Conservation (phyloP, 2,888 invertebrate genomes). For the Pyralis farinalis region DNA sequence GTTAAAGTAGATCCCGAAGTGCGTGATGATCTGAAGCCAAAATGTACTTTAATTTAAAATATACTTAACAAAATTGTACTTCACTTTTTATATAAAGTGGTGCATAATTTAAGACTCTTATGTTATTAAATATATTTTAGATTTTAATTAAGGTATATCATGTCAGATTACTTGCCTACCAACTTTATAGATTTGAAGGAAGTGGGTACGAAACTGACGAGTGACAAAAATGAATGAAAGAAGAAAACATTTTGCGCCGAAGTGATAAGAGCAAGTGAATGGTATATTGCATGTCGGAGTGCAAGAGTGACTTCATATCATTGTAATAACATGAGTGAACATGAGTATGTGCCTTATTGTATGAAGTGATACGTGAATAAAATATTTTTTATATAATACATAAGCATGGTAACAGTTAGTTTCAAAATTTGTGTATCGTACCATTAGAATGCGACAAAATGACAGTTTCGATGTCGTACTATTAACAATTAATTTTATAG, state of each 20-base stretch:
- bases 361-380: conserved; percentile 45
- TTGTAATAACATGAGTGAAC: conserved; percentile 30
- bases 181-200: too few species aligned
- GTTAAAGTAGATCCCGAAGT: conserved; percentile 29
- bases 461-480: conserved; percentile 7
- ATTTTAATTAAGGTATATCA: conserved; percentile 22
- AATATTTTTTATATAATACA: conserved; percentile 9
- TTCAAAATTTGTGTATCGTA: conserved; percentile 2
- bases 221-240: too few species aligned
- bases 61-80: conserved; percentile 26
- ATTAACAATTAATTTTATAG: conserved; percentile 7
- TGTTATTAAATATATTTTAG: conserved; percentile 23
- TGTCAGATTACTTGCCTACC: conserved; percentile 12
- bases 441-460: too few species aligned
- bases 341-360: conserved; percentile 70
- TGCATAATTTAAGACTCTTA: conserved; percentile 52
- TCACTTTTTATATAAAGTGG: conserved; percentile 37
- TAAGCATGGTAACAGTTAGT: conserved; percentile 14
- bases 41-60: conserved; percentile 45
- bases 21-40: conserved; percentile 52
- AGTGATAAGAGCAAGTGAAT: too few species aligned
- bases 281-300: conserved; percentile 43
- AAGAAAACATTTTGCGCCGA: too few species aligned
- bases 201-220: too few species aligned
- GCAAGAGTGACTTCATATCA: conserved; percentile 35